These are phyloP conservation scores for Athalia cordata DNA, from an alignment of 2,888 invertebrate species.

Conservation along the genomic window DNA sequence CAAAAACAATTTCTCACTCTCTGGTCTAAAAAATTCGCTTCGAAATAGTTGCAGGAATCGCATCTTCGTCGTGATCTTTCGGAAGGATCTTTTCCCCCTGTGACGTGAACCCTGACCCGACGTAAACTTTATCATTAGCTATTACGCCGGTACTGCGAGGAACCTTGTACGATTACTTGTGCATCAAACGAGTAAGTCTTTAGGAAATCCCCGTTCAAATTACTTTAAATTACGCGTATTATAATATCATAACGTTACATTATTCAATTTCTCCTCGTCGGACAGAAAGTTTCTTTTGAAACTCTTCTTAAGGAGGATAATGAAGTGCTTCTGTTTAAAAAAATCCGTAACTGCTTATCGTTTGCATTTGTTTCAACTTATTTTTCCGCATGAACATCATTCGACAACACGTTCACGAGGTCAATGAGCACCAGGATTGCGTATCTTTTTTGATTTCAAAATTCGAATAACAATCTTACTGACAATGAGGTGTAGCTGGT, in stretches of 20 bases:
- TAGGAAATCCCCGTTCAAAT: too few species aligned
- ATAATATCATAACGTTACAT: too few species aligned
- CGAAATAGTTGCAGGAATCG: constrained; percentile 17
- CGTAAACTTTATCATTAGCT: neutral
- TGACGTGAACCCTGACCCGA: constrained; percentile 9
- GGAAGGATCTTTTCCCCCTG: constrained; percentile 13
- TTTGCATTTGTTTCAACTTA: too few species aligned
- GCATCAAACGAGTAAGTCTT: too few species aligned
- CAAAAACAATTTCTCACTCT: constrained; percentile 34
- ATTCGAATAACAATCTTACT: neutral
- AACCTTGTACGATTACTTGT: too few species aligned
- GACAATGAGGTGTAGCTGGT: constrained; percentile 11
- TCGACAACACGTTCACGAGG: constrained; percentile 25
- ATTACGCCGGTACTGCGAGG: too few species aligned
- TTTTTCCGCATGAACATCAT: neutral
- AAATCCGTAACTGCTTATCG: too few species aligned
- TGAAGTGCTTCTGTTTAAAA: too few species aligned
- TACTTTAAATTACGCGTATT: too few species aligned
- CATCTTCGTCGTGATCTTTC: constrained; percentile 28
- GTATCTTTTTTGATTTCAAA: neutral
- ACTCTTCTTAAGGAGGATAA: too few species aligned
- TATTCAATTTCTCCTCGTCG: too few species aligned
- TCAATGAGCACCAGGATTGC: neutral
- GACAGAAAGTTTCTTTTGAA: too few species aligned
- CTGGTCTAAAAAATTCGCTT: constrained; percentile 20